Percentiles rank a stretch among this genome's conserved stretches.
Evolutionary conservation across 2,113 vertebrate species (phyloP).

Genomic region (Anser cygnoides): DNA sequence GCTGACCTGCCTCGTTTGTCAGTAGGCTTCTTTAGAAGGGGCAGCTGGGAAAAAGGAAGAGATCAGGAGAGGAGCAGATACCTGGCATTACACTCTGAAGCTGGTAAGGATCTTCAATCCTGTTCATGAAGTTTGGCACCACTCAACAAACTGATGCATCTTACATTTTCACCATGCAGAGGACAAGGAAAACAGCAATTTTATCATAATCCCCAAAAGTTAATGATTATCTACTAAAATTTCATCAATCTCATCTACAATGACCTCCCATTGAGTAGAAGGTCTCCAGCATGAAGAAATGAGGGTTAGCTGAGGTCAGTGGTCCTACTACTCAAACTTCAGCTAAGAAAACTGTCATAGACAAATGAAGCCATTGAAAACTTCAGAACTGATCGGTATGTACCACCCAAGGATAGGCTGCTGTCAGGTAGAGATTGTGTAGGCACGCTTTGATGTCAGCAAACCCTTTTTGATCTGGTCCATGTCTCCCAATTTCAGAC

Average conservation of each 20-base stretch:
- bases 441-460: background rate
- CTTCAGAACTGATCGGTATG: background rate
- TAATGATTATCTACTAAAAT: background rate
- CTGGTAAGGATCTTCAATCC: background rate
- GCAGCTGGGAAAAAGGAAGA: background rate
- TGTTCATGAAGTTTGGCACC: background rate
- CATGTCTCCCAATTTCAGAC: background rate
- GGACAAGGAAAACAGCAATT: background rate
- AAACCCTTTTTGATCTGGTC: background rate
- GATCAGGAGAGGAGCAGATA: background rate
- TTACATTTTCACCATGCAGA: background rate
- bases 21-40: background rate
- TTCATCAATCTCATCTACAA: background rate
- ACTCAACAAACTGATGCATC: background rate
- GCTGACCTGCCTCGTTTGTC: fast-evolving
- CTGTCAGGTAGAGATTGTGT: background rate
- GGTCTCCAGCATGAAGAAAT: background rate
- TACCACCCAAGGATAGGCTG: background rate
- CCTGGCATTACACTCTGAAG: background rate
- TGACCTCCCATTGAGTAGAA: background rate
- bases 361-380: background rate
- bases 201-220: background rate
- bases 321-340: background rate
- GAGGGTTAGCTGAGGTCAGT: background rate
- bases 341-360: background rate